Evolutionary conservation across 2,797 vertebrate species (phyloP).

Genomic region (Tadarida brasiliensis): DNA sequence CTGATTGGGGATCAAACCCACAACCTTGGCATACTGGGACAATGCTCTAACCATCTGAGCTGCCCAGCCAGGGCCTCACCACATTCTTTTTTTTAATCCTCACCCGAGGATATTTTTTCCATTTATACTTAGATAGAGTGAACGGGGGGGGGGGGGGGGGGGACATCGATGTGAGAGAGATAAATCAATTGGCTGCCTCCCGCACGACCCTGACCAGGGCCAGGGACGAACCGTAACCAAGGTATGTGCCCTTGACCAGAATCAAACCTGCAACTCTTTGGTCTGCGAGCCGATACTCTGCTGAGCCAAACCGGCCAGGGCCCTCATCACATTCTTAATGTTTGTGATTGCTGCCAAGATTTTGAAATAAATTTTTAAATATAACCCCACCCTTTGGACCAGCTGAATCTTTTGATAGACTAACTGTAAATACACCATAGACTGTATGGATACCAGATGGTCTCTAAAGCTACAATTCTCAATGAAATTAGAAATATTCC

Average conservation of each 20-base stretch:
- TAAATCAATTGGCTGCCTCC: too few species aligned
- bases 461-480: conserved; percentile 35
- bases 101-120: too few species aligned
- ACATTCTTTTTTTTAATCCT: background rate
- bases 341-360: conserved; percentile 18
- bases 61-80: background rate
- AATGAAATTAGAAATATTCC: conserved; percentile 17
- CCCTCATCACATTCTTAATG: conserved; percentile 31
- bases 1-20: background rate
- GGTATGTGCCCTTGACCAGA: too few species aligned
- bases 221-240: too few species aligned
- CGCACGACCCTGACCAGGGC: too few species aligned
- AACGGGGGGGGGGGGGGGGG: too few species aligned
- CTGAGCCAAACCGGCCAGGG: too few species aligned
- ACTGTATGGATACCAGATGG: background rate
- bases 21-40: background rate
- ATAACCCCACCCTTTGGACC: background rate
- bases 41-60: background rate
- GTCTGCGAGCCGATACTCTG: too few species aligned
- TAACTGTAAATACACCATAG: conserved; percentile 44
- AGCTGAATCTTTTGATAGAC: conserved; percentile 48
- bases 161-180: too few species aligned
- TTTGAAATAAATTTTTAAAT: conserved; percentile 58
- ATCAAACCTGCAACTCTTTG: too few species aligned
- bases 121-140: too few species aligned